Evolutionary conservation across 2,113 vertebrate species (phyloP), one percentile per base, ranked within the genome.

Genomic region (Gorsachius goisagi): DNA sequence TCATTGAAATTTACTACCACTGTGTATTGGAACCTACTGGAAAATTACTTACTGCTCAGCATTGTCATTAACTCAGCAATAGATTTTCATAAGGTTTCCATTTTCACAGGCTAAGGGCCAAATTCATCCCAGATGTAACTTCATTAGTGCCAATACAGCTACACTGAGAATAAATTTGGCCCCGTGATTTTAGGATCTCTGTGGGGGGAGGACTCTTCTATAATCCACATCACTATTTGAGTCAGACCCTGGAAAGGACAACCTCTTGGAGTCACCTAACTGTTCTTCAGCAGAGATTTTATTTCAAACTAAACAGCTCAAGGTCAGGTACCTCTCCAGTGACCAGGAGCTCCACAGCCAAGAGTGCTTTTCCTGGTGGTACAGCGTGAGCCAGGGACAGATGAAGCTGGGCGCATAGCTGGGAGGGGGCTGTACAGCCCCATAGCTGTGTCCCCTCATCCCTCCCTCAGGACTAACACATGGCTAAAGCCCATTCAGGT

Each of bases 41-140:
- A 95, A 93, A 93, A 89, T 66, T 95, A 72, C 79, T 93, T 89
- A 92, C 60, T 93, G 68, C 35, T 86, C 68, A 95, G 58, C 66
- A 47, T n/a, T 91, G 74, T 81, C 77, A 92, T 93, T 90, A 96
- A 82, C 22, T 89, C 59, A 33, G 74, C 45, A 81, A 79, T 35
- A 67, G 71, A 55, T 86, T 88, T 96, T 77, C 55, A 67, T 85
- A 64, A 91, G 45, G 47, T 68, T 93, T 92, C 72, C 32, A 52
- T 94, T 94, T 93, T 85, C 47, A 37, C 39, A 82, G 74, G 32
- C 68, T 64, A 35, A 62, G 60, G 52, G 63, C 67, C 72, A 95
- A 89, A 97, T 83, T 71, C 50, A 85, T 96, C 66, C 89, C 79
- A 72, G 88, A 68, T 92, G 85, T 93, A 84, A 81, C 28, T 86